These are phyloP conservation scores for Acanthurus tractus DNA, from an alignment of 2,797 vertebrate genomes.

Conservation along the genomic window DNA sequence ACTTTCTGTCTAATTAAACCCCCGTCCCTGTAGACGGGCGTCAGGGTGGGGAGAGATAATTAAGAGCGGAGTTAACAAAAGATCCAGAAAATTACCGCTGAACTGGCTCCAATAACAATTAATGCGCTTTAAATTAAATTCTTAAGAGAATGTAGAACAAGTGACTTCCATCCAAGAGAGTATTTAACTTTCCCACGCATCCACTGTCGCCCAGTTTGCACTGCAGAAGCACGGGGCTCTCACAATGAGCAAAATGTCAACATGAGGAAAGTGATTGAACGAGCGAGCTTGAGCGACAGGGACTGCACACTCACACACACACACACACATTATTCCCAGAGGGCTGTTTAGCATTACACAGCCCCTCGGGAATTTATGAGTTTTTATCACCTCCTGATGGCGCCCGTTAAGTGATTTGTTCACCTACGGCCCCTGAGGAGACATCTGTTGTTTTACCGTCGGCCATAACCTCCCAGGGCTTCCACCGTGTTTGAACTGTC, in stretches of 20 bases:
- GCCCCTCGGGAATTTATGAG: constrained; percentile 99
- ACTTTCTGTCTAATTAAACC: constrained; percentile 87
- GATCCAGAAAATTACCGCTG: constrained; percentile 81
- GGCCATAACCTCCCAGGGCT: constrained; percentile 91
- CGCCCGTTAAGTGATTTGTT: constrained; percentile 99
- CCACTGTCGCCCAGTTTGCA: constrained; percentile 81
- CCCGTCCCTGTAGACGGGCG: constrained; percentile 21
- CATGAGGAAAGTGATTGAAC: constrained; percentile 85
- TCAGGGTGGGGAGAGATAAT: constrained; percentile 77
- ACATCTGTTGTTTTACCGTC: constrained; percentile 99
- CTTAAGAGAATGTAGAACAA: constrained; percentile 75
- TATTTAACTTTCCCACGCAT: constrained; percentile 99
- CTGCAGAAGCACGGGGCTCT: constrained; percentile 87
- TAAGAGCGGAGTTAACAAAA: constrained; percentile 87
- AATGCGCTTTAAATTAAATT: constrained; percentile 91
- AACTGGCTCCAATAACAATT: constrained; percentile 87
- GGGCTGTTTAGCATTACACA: constrained; percentile 98
- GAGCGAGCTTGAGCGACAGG: constrained; percentile 73
- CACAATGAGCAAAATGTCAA: constrained; percentile 99
- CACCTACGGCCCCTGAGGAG: constrained; percentile 90
- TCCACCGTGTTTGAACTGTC: constrained; percentile 91
- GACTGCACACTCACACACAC: constrained; percentile 58
- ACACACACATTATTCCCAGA: constrained; percentile 70
- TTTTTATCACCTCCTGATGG: constrained; percentile 98
- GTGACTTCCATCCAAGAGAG: constrained; percentile 80